These are phyloP conservation scores for Carassius gibelio DNA, from an alignment of 2,113 vertebrate genomes.

Conservation along the genomic window DNA sequence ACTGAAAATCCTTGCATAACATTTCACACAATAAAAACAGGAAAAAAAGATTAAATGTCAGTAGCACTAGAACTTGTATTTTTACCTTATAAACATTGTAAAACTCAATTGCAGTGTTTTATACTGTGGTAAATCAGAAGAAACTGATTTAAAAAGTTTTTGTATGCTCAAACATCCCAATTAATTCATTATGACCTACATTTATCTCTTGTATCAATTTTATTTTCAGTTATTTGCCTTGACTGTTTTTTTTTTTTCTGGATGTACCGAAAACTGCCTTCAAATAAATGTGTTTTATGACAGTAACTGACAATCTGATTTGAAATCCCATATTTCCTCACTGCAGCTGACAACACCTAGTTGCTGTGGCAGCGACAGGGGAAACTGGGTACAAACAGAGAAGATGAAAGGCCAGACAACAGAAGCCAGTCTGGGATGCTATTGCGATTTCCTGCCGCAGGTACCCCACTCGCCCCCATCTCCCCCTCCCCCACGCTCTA, in stretches of 20 bases:
- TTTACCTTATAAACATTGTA: neutral
- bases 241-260: neutral
- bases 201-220: neutral
- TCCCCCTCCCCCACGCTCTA: conserved; percentile 44
- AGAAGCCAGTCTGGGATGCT: conserved; percentile 64
- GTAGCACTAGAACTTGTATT: too few species aligned
- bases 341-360: conserved; percentile 17
- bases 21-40: neutral
- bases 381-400: conserved; percentile 42
- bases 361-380: conserved; percentile 29
- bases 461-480: conserved; percentile 46
- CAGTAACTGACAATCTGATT: conserved; percentile 1
- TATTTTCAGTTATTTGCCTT: neutral
- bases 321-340: conserved; percentile 30
- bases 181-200: neutral
- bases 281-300: conserved; percentile 3
- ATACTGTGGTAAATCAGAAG: neutral
- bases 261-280: conserved; percentile 24
- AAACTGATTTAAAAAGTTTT: too few species aligned
- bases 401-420: conserved; percentile 64
- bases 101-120: neutral
- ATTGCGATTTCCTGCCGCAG: conserved; percentile 68
- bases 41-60: neutral
- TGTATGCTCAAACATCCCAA: neutral
- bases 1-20: neutral